Conservation (phyloP, 2,797 vertebrate species). For the Avahi laniger region DNA sequence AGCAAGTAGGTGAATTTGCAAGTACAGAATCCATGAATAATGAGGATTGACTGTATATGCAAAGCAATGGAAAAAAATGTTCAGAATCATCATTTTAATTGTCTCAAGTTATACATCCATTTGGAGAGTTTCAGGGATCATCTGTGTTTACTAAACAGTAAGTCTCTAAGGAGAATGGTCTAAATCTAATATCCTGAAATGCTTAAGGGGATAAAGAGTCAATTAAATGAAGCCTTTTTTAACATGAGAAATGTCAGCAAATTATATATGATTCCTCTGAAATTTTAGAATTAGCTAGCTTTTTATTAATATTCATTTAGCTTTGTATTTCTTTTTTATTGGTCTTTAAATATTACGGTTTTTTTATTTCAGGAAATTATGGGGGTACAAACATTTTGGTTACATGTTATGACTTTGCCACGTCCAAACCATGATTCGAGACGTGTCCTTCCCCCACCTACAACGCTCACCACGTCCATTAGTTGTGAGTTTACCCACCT, state of each 20-base stretch:
- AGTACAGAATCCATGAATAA: not conserved
- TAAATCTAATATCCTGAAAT: not conserved
- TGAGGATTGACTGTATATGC: not conserved
- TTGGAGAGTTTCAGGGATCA: not conserved
- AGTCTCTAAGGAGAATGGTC: not conserved
- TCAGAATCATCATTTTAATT: not conserved
- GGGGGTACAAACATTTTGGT: no score
- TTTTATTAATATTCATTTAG: slow-evolving; percentile 16
- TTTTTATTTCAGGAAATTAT: no score
- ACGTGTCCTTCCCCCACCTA: no score
- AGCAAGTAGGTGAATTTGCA: not conserved
- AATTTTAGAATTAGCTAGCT: not conserved
- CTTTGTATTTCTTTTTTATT: not conserved
- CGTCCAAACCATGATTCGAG: no score
- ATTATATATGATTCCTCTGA: not conserved
- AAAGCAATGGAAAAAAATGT: not conserved
- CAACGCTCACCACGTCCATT: no score
- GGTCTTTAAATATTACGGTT: no score
- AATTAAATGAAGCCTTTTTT: not conserved
- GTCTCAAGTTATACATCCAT: not conserved
- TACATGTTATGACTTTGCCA: no score
- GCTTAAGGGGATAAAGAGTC: not conserved
- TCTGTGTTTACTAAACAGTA: not conserved
- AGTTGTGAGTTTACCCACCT: no score
- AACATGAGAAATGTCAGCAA: not conserved